These are phyloP conservation scores for Colossoma macropomum DNA, from an alignment of 2,113 vertebrate genomes.

Conservation along the genomic window DNA sequence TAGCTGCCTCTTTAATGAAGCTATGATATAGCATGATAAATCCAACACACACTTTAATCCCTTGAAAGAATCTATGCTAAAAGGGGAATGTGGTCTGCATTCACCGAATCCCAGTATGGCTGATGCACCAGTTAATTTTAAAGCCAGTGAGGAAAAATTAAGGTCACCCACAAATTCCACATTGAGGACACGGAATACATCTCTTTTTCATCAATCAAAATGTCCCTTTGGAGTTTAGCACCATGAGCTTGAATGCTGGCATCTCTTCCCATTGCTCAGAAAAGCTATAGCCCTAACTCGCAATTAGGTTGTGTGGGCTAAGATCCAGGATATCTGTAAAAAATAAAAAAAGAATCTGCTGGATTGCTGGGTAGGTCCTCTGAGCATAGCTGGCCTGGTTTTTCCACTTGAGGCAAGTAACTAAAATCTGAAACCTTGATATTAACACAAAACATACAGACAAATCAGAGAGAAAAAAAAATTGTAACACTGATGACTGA, in stretches of 20 bases:
- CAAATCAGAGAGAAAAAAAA: no score
- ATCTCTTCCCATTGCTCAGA: constrained; percentile 77
- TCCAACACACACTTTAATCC: constrained; percentile 70
- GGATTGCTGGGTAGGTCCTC: no score
- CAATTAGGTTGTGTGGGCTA: no score
- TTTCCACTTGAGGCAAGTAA: no score
- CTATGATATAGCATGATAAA: constrained; percentile 75
- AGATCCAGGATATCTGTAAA: no score
- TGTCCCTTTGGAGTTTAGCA: constrained; percentile 71
- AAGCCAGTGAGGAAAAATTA: constrained; percentile 72
- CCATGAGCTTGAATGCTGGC: constrained; percentile 76
- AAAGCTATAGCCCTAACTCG: constrained; percentile 68
- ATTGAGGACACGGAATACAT: constrained; percentile 74
- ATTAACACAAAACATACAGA: no score
- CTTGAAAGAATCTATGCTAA: constrained; percentile 70
- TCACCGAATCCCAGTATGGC: constrained; percentile 71
- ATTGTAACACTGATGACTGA: no score
- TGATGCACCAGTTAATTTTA: constrained; percentile 74
- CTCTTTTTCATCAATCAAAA: constrained; percentile 75
- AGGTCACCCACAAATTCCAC: constrained; percentile 74
- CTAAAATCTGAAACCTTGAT: no score
- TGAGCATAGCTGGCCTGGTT: no score
- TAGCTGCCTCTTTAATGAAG: constrained; percentile 72
- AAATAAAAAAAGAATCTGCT: no score
- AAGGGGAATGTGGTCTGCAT: constrained; percentile 75